Evolutionary conservation across 2,113 vertebrate genomes (phyloP).

Genomic region (Corythornis madagascariensis): DNA sequence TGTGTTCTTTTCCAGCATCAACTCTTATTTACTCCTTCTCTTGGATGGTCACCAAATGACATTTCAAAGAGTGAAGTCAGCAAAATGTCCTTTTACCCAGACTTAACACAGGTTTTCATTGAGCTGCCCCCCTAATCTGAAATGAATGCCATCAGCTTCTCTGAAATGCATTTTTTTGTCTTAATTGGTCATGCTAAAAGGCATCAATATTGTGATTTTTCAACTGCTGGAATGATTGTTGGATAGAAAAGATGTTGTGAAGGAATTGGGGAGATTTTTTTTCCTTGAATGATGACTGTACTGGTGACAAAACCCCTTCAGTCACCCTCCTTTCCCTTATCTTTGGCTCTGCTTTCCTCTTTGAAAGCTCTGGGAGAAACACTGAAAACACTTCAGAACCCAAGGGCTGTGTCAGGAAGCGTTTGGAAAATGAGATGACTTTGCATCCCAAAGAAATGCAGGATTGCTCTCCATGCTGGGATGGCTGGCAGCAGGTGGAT

Average conservation of each 20-base stretch:
- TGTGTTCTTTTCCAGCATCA: constrained; percentile 22
- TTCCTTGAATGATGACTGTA: not conserved
- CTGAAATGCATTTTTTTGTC: not conserved
- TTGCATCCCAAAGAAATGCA: no score
- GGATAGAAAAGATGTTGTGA: not conserved
- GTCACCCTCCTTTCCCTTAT: not conserved
- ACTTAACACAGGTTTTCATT: not conserved
- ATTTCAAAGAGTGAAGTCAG: not conserved
- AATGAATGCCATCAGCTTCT: not conserved
- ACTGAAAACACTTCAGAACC: no score
- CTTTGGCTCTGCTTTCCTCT: no score
- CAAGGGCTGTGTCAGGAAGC: no score
- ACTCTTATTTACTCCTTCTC: constrained; percentile 3
- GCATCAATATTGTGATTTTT: not conserved
- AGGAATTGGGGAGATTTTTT: not conserved
- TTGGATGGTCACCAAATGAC: not conserved
- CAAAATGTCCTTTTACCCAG: not conserved
- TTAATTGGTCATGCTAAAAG: not conserved
- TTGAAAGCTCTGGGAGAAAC: no score
- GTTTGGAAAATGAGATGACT: no score
- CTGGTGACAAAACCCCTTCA: constrained; percentile 2
- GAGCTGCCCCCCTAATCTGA: not conserved
- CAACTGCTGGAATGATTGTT: not conserved
- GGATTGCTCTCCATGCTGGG: no score
- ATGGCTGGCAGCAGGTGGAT: no score